Base-by-base conservation (phyloP, 2,113 vertebrate species). In the Microcebus tavaratra region DNA sequence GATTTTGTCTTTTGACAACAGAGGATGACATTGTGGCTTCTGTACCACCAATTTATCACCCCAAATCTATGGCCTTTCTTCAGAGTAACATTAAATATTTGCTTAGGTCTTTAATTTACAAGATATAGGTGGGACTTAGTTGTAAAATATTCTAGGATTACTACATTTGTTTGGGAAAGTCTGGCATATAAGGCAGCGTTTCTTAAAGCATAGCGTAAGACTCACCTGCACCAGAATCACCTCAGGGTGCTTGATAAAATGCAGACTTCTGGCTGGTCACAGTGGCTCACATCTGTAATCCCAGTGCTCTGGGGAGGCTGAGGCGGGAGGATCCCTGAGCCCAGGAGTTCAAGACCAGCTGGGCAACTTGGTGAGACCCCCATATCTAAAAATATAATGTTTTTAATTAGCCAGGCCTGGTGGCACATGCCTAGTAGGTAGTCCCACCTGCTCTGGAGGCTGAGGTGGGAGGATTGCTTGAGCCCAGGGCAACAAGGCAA, bases 71-170 rank as follows among this genome's bases (percentile, higher is more conserved):
- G 21, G 21, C 25, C 15, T 88, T 55, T 88, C 55, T 85, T 59
- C 53, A 91, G 48, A 61, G 20, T 57, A 82, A 81, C 21, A 72
- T 53, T 61, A 94, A 95, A 81, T 68, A 63, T 85, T 94, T 87
- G 42, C 65, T 87, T 73, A 45, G n/a, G 50, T 80, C n/a, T 94
- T 8, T 36, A 48, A 31, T n/a, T 83, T 83, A 50, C 29, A 93
- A 88, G 25, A 55, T 82, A 59, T 67, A 42, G 10, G 31, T 67
- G 36, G 61, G 6, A 55, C 31, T 86, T 72, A 21, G 27, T 42
- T 95, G 0, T 94, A 88, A 61, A 85, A 45, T 65, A 70, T 53
- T 88, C 72, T 65, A 68, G 48, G 59, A 90, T 45, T 48, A 87
- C 55, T 29, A 2, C 68, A 53, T 63, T 63, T 65, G 7, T 48